Base-by-base conservation (phyloP, 2,888 invertebrate species). In the Rhamnusium bicolor region DNA sequence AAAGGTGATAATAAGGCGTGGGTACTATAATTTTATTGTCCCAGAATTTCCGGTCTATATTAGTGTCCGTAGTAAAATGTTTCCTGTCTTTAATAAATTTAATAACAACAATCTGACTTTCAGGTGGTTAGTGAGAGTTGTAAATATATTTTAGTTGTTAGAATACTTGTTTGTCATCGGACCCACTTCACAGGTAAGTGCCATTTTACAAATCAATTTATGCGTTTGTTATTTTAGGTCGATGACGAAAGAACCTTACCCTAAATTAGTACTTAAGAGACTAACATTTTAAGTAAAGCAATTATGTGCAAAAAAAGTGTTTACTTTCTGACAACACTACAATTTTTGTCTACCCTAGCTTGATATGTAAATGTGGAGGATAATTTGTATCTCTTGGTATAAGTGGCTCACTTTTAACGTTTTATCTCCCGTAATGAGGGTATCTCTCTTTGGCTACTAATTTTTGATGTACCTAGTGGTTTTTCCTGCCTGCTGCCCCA, bases 121-220 rank as follows among this genome's bases (percentile, higher is more conserved):
- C 4, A 29, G 62, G 62, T 47, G 62, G 24, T 62, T 47, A 14
- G 47, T 4, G 47, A 0, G 58, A 27, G 58, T 32, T 29, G 58
- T 58, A 58, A 62, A 62, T 19, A 27, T 47, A n/a, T 14, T 24
- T 40, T 16, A 18, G 5, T 24, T 14, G 24, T 21, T 47, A 47
- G n/a, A 47, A 12, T 40, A 47, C 62, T 47, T 47, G 19, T 21
- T 24, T 3, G 27, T 24, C 54, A 24, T 47, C 62, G 49, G 47
- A 62, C 49, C 40, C 49, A 32, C 14, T 62, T 62, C 62, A 62
- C 62, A 62, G 62, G 62, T 62, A 62, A 62, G 62, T 62, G 62
- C 24, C 1, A 47, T 62, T 47, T 47, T 62, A 62, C 47, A 62
- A 62, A 62, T 62, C 62, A 49, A 62, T 62, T 62, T 62, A 29